phyloP scores from a whole-genome alignment of 1,140 invertebrate genomes.

The Drosophila ogumai region DNA sequence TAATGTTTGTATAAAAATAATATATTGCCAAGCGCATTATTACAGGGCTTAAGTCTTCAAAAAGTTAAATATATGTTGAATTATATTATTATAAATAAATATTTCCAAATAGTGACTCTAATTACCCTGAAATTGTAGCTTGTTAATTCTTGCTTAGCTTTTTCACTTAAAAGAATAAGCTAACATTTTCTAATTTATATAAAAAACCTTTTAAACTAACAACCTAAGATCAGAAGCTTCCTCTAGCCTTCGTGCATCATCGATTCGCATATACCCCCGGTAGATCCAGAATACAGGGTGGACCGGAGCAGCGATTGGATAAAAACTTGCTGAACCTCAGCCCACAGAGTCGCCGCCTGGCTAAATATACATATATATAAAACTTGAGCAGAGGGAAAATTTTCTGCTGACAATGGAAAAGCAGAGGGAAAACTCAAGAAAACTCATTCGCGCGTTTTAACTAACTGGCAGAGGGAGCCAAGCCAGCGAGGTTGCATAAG shows the following conservation, averaged over 20 bases:
- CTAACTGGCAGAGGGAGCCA: slow-evolving; percentile 64
- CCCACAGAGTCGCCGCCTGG: slow-evolving; percentile 47
- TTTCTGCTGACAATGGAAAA: slow-evolving; percentile 66
- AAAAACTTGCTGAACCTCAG: slow-evolving; percentile 73
- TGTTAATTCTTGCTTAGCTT: background rate
- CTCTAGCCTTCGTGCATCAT: background rate
- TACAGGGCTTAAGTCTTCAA: background rate
- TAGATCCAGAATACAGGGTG: slow-evolving; percentile 6
- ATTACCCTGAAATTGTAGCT: background rate
- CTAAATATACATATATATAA: slow-evolving; percentile 51
- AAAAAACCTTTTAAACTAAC: no score
- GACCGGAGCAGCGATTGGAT: slow-evolving; percentile 41
- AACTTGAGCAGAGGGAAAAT: slow-evolving; percentile 66
- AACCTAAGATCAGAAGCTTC: background rate
- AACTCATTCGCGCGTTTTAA: slow-evolving; percentile 82
- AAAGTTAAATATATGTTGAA: background rate
- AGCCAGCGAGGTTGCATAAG: slow-evolving; percentile 23
- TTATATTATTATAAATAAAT: background rate
- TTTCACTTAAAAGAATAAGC: no score
- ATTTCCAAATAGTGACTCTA: background rate
- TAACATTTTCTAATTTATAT: no score
- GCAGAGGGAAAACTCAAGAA: slow-evolving; percentile 63
- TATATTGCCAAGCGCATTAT: background rate
- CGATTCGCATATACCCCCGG: background rate
- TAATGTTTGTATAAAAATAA: background rate